phyloP scores from a whole-genome alignment of 2,797 vertebrate species.

The Champsocephalus gunnari region DNA sequence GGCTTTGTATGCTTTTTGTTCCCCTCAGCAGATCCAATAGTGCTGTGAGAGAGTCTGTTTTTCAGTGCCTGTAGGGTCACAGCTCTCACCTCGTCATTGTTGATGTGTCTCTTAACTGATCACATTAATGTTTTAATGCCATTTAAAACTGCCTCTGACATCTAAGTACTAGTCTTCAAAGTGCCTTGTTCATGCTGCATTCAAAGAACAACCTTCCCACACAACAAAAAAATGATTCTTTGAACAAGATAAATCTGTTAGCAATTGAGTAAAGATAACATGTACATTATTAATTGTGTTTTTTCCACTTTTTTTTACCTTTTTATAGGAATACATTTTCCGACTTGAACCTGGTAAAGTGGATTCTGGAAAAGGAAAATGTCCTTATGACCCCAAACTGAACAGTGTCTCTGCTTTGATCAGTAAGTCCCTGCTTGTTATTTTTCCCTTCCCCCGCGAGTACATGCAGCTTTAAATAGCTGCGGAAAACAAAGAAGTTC shows the following conservation, averaged over 20 bases:
- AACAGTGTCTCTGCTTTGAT: slow-evolving; percentile 97
- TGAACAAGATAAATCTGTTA: slow-evolving; percentile 27
- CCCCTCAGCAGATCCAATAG: slow-evolving; percentile 56
- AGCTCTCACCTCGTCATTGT: slow-evolving; percentile 25
- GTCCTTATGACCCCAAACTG: slow-evolving; percentile 97
- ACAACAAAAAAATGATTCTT: neutral
- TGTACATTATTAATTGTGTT: slow-evolving; percentile 23
- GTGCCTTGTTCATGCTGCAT: slow-evolving; percentile 36
- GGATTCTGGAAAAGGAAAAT: slow-evolving; percentile 99
- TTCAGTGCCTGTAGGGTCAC: slow-evolving; percentile 35
- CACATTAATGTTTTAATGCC: slow-evolving; percentile 32
- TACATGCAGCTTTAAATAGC: slow-evolving; percentile 18
- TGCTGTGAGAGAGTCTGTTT: slow-evolving; percentile 35
- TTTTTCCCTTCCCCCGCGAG: neutral
- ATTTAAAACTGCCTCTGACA: slow-evolving; percentile 25
- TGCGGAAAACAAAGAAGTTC: slow-evolving; percentile 19
- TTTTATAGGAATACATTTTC: slow-evolving; percentile 96
- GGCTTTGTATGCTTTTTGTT: slow-evolving; percentile 61
- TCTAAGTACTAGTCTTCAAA: slow-evolving; percentile 14
- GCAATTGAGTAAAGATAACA: slow-evolving; percentile 17
- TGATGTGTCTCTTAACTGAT: slow-evolving; percentile 31
- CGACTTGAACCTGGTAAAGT: slow-evolving; percentile 95
- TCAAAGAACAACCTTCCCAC: slow-evolving; percentile 15
- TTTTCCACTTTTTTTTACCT: slow-evolving; percentile 27
- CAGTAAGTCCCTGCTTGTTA: slow-evolving; percentile 87